Evolutionary conservation across 30 jellyfish, hydroid and myxozoan genomes (phyloP).

Genomic region (Catostylus mosaicus): DNA sequence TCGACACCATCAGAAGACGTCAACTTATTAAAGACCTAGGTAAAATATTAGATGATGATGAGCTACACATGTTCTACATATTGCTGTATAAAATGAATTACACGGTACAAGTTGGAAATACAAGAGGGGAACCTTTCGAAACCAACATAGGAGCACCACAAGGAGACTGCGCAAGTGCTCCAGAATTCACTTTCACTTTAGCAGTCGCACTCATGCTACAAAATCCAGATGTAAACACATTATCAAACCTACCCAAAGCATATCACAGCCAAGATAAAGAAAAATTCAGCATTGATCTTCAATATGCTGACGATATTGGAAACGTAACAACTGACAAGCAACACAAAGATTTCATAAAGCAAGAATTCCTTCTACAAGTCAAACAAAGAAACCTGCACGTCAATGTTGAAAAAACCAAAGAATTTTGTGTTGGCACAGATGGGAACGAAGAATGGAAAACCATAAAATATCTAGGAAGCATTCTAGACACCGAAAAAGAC

Average conservation of each 20-base stretch:
- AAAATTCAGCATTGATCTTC: conserved; percentile 15
- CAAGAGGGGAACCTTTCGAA: too few species aligned
- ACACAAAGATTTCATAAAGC: neutral
- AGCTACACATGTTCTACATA: too few species aligned
- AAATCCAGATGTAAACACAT: neutral
- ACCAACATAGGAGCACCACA: too few species aligned
- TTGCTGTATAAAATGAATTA: too few species aligned
- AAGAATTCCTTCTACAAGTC: neutral
- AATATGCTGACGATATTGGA: conserved; percentile 24
- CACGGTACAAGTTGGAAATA: too few species aligned
- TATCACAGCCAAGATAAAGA: neutral
- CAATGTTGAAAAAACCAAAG: too few species aligned
- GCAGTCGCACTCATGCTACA: too few species aligned
- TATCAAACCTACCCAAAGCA: neutral
- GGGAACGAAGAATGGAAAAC: conserved; percentile 1
- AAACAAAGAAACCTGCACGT: neutral
- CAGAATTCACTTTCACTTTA: neutral
- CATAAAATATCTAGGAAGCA: too few species aligned
- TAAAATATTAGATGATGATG: too few species aligned
- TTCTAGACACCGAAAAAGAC: conserved; percentile 9
- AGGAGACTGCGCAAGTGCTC: conserved; percentile 37
- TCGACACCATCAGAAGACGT: too few species aligned
- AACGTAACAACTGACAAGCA: conserved; percentile 5
- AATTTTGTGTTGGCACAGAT: neutral
- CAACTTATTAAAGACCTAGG: too few species aligned